These are phyloP conservation scores for Protonibea diacanthus DNA, from an alignment of 2,797 vertebrate species.

Conservation along the genomic window DNA sequence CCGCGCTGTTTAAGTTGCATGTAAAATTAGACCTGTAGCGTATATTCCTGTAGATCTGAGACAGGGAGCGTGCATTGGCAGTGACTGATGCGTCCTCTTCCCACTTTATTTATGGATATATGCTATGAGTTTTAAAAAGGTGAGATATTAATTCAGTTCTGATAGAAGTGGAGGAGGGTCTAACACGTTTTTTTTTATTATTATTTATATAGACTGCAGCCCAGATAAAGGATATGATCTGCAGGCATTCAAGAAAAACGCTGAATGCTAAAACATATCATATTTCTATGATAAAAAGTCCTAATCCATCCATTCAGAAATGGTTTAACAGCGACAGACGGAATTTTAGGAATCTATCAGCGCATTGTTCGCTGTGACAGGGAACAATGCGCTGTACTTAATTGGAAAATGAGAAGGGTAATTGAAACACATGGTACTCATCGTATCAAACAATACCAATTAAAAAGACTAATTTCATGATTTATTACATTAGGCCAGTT, in stretches of 20 bases:
- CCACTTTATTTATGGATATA: background rate
- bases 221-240: background rate
- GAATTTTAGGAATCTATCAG: slow-evolving; percentile 41
- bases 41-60: background rate
- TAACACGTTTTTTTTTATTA: background rate
- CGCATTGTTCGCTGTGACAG: slow-evolving; percentile 50
- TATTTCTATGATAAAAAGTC: background rate
- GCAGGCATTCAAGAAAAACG: background rate
- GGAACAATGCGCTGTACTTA: slow-evolving; percentile 53
- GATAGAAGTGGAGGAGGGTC: background rate
- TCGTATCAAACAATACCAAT: slow-evolving; percentile 76
- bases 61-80: background rate
- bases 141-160: slow-evolving; percentile 3
- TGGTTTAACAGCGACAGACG: slow-evolving; percentile 20
- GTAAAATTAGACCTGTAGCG: slow-evolving; percentile 8
- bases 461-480: slow-evolving; percentile 77
- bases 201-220: background rate
- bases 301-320: slow-evolving; percentile 5
- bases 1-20: background rate
- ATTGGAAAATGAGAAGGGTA: slow-evolving; percentile 73
- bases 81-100: background rate
- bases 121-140: background rate
- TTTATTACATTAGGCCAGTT: slow-evolving; percentile 74
- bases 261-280: background rate
- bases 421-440: slow-evolving; percentile 77